phyloP scores from a whole-genome alignment of 2,888 invertebrate species.

The Protodeltote pygarga region DNA sequence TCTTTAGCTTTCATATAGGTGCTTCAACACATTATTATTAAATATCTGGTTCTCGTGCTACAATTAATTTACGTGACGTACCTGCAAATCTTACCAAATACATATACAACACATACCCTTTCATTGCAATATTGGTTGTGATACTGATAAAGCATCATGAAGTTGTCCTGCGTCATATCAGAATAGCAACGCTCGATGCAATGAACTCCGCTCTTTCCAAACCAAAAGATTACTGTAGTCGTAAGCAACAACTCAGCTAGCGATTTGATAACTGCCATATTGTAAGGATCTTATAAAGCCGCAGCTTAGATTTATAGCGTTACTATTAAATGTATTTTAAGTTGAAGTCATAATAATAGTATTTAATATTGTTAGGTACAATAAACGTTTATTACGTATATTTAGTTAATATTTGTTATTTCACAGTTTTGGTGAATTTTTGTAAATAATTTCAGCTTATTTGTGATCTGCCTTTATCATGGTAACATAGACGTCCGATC shows the following conservation, averaged over 20 bases:
- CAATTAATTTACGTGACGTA: slow-evolving; percentile 67
- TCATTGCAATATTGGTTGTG: slow-evolving; percentile 85
- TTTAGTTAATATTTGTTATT: slow-evolving; percentile 48
- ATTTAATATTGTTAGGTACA: slow-evolving; percentile 82
- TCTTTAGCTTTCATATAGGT: slow-evolving; percentile 34
- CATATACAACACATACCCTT: no score
- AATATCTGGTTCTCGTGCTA: slow-evolving; percentile 49
- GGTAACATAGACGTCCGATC: no score
- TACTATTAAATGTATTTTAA: slow-evolving; percentile 70
- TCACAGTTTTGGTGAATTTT: slow-evolving; percentile 40
- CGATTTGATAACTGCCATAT: slow-evolving; percentile 86
- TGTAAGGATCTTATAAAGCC: slow-evolving; percentile 80
- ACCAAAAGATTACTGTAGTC: slow-evolving; percentile 68
- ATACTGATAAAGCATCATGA: slow-evolving; percentile 80
- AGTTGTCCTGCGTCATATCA: slow-evolving; percentile 66
- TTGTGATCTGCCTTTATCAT: slow-evolving; percentile 16
- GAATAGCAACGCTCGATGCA: slow-evolving; percentile 58
- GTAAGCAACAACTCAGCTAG: slow-evolving; percentile 82
- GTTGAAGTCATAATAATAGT: slow-evolving; percentile 86
- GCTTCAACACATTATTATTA: slow-evolving; percentile 32
- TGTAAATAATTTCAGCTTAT: slow-evolving; percentile 37
- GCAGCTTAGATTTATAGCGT: slow-evolving; percentile 64
- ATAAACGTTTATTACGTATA: slow-evolving; percentile 61
- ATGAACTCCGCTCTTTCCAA: slow-evolving; percentile 68
- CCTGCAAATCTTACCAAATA: slow-evolving; percentile 81